Conservation (phyloP, 2,797 vertebrate species). For the Thaleichthys pacificus region DNA sequence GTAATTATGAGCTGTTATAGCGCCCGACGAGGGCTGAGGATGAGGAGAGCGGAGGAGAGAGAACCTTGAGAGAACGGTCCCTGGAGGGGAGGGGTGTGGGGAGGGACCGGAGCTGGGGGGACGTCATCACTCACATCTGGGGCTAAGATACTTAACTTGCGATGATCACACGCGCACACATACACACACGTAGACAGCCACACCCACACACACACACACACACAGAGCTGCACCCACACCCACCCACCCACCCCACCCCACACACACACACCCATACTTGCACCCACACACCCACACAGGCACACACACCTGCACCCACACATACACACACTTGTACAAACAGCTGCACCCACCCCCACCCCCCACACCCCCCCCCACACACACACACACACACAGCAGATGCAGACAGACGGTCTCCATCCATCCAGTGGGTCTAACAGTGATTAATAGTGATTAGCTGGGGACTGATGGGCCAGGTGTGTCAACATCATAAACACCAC, state of each 20-base stretch:
- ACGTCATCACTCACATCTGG: constrained; percentile 60
- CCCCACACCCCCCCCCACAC: too few species aligned
- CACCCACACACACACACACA: constrained; percentile 5
- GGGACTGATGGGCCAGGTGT: constrained; percentile 24
- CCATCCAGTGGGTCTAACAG: background rate
- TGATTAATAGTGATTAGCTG: constrained; percentile 47
- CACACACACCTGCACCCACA: constrained; percentile 5
- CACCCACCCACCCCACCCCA: too few species aligned
- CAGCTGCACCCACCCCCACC: too few species aligned
- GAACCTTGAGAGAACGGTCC: constrained; percentile 40
- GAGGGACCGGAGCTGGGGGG: constrained; percentile 41
- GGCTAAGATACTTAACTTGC: constrained; percentile 42
- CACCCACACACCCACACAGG: constrained; percentile 7
- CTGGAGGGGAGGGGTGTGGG: constrained; percentile 35
- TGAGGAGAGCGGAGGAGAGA: constrained; percentile 41
- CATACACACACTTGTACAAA: too few species aligned
- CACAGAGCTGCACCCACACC: constrained; percentile 9
- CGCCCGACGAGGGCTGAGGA: constrained; percentile 49
- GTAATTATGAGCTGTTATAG: constrained; percentile 74
- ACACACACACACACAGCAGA: constrained; percentile 2
- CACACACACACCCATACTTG: background rate
- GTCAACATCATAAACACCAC: background rate
- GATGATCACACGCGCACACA: constrained; percentile 14
- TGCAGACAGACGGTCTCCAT: background rate
- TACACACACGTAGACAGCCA: background rate